A percentile compares a stretch with the other conserved stretches of the same genome.
Evolutionary conservation across 2,888 invertebrate species (phyloP).

Genomic region (Meiosimyza platycephala): DNA sequence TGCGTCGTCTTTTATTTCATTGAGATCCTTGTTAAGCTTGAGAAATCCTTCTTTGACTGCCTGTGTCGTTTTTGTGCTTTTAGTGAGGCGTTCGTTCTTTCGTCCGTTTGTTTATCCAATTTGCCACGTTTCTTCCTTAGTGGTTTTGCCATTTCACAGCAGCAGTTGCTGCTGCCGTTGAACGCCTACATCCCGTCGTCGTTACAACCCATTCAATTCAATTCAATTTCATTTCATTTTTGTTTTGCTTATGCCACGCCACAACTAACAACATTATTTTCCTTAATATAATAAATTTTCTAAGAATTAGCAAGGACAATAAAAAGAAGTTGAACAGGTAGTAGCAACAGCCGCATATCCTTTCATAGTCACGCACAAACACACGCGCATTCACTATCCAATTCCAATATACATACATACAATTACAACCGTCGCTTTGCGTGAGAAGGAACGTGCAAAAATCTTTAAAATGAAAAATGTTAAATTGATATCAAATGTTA

Average conservation of each 20-base stretch:
- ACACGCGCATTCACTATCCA: too few relatives aligned
- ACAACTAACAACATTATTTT: constrained; percentile 25
- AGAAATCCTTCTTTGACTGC: constrained; percentile 8
- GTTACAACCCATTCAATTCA: not conserved
- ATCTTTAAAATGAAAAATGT: too few relatives aligned
- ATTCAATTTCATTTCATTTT: constrained; percentile 3
- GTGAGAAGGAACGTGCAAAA: too few relatives aligned
- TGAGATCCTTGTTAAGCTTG: constrained; percentile 7
- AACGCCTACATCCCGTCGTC: not conserved
- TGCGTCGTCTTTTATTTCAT: constrained; percentile 10
- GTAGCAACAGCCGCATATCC: too few relatives aligned
- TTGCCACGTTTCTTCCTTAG: not conserved
- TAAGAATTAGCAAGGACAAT: constrained; percentile 44
- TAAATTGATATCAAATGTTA: too few relatives aligned
- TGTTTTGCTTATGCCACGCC: constrained; percentile 2
- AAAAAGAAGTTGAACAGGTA: too few relatives aligned
- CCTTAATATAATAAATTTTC: constrained; percentile 54
- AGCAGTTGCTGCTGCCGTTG: not conserved
- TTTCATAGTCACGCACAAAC: too few relatives aligned
- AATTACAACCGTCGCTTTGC: too few relatives aligned
- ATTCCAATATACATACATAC: too few relatives aligned
- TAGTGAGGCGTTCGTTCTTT: constrained; percentile 30
- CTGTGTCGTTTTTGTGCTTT: constrained; percentile 29
- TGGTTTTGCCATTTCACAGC: not conserved
- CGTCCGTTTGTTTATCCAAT: not conserved